These are phyloP conservation scores for mouse (Mus musculus) DNA, from an alignment of 2,113 vertebrate genomes.

Conservation along the genomic window DNA sequence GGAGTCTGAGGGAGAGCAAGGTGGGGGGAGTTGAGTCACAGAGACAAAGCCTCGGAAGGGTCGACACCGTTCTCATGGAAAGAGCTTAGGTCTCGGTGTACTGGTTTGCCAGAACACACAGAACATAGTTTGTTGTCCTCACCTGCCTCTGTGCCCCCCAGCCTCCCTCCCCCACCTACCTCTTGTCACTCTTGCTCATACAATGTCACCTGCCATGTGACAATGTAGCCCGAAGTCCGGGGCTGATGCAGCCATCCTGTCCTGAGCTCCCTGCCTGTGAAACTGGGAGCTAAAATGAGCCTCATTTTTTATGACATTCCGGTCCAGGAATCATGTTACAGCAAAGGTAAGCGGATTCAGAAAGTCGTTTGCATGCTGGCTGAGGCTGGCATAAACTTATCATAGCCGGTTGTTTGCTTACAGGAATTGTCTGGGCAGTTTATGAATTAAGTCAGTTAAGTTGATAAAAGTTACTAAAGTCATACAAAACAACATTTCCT, in stretches of 20 bases:
- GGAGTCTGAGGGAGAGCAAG: not conserved
- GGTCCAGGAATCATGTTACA: not conserved
- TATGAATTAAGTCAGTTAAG: constrained; percentile 15
- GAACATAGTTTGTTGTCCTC: not conserved
- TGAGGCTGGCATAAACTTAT: not conserved
- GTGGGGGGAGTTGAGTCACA: not conserved
- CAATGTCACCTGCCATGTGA: not conserved
- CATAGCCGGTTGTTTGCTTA: not conserved
- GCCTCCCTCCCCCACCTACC: too few species aligned
- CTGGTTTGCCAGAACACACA: too few species aligned
- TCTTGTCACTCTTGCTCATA: not conserved
- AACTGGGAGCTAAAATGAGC: too few species aligned
- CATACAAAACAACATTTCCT: not conserved
- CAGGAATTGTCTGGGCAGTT: not conserved
- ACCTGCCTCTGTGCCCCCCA: not conserved
- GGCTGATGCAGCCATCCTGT: not conserved
- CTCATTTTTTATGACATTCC: not conserved
- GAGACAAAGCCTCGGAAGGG: not conserved
- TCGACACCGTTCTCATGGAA: rapidly evolving
- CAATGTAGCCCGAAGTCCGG: not conserved
- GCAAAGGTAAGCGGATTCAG: not conserved
- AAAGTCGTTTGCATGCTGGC: rapidly evolving
- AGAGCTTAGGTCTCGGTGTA: not conserved
- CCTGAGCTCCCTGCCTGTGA: not conserved
- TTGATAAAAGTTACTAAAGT: not conserved